phyloP scores from a whole-genome alignment of 2,888 invertebrate genomes.

The Merodon equestris region DNA sequence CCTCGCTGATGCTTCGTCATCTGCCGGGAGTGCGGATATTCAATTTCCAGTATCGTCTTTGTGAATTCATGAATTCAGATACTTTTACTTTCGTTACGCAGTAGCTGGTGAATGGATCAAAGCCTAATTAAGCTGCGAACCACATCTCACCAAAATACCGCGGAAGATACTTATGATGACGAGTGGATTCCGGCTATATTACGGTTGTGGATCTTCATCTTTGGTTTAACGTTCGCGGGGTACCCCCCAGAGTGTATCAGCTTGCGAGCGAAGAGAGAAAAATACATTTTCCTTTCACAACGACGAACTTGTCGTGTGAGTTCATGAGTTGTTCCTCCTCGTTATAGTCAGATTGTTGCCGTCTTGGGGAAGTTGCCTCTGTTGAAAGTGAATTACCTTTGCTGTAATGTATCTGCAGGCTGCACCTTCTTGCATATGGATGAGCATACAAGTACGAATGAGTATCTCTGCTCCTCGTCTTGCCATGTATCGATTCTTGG shows the following conservation, averaged over 20 bases:
- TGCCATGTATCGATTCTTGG: no score
- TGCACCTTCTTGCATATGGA: not conserved
- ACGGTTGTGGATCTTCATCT: no score
- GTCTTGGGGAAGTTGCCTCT: conserved; percentile 8
- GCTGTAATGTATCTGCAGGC: conserved; percentile 7
- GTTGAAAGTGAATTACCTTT: conserved; percentile 45
- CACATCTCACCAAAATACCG: conserved; percentile 3
- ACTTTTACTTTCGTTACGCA: conserved; percentile 28
- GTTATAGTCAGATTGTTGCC: conserved; percentile 1
- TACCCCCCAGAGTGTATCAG: conserved; percentile 4
- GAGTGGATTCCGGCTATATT: no score
- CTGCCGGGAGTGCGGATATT: no score
- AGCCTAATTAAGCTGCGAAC: conserved; percentile 11
- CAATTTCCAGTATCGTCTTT: not conserved
- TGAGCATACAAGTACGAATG: no score
- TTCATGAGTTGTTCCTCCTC: not conserved
- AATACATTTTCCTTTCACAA: conserved; percentile 29
- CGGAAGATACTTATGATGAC: conserved; percentile 17
- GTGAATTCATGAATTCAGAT: conserved; percentile 7
- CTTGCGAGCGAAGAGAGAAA: conserved; percentile 3
- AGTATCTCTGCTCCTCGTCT: no score
- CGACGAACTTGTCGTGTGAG: conserved; percentile 13
- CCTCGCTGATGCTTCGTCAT: no score
- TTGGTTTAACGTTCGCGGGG: no score
- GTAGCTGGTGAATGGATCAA: conserved; percentile 15